Conservation (phyloP, 2,888 invertebrate genomes). For the Diplolepis rosae region DNA sequence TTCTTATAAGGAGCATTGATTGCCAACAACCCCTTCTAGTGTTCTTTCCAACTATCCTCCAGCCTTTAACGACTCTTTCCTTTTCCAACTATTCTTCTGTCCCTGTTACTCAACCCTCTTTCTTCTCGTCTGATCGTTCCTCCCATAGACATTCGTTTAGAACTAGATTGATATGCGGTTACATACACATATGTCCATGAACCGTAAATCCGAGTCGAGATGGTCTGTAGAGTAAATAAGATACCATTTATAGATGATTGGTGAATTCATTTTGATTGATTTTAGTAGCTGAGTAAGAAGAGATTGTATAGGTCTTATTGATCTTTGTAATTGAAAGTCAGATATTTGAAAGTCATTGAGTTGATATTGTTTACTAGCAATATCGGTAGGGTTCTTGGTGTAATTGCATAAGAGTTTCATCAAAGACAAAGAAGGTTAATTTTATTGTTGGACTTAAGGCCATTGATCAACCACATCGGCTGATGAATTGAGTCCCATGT, state of each 20-base stretch:
- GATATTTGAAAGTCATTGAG: constrained; percentile 13
- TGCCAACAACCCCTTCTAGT: constrained; percentile 68
- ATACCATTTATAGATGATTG: constrained; percentile 15
- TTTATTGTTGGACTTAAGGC: not conserved
- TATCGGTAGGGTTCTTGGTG: not conserved
- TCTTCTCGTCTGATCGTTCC: constrained; percentile 48
- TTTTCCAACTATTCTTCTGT: constrained; percentile 25
- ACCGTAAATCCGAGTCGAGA: constrained; percentile 1
- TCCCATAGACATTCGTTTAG: not conserved
- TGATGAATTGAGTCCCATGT: no score
- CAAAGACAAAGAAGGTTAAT: not conserved
- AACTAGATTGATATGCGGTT: constrained; percentile 3
- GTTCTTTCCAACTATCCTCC: constrained; percentile 37
- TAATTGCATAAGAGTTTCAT: constrained; percentile 7
- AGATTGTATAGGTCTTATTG: constrained; percentile 7
- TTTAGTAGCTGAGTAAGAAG: not conserved
- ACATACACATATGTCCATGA: constrained; percentile 4
- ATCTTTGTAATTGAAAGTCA: not conserved
- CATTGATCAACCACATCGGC: no score
- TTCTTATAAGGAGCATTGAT: constrained; percentile 73
- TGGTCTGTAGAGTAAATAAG: not conserved
- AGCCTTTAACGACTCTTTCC: constrained; percentile 38
- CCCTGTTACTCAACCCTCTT: constrained; percentile 6
- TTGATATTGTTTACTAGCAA: not conserved
- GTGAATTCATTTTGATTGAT: constrained; percentile 1